phyloP scores from a whole-genome alignment of 2,797 vertebrate species.

The Melanotaenia trifasciata region DNA sequence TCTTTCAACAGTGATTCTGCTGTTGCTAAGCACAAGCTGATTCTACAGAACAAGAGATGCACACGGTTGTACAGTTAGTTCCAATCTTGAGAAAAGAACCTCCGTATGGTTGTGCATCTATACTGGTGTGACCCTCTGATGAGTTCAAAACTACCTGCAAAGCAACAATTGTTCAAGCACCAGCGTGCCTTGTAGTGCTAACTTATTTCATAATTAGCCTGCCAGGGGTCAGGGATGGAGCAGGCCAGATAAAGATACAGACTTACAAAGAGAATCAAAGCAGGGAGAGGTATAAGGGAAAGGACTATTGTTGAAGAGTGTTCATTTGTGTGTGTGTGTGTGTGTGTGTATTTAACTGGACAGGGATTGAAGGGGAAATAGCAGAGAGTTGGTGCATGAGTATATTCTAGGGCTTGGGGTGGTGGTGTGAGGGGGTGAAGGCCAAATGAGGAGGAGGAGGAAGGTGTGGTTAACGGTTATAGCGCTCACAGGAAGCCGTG shows the following conservation, averaged over 20 bases:
- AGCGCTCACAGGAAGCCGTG: slow-evolving; percentile 77
- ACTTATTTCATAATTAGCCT: slow-evolving; percentile 49
- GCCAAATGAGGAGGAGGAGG: slow-evolving; percentile 62
- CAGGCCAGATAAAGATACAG: slow-evolving; percentile 14
- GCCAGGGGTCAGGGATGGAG: slow-evolving; percentile 25
- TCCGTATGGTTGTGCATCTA: not conserved
- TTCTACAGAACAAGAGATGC: slow-evolving; percentile 18
- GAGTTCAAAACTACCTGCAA: slow-evolving; percentile 20
- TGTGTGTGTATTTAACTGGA: slow-evolving; percentile 28
- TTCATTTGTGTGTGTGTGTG: slow-evolving; percentile 20
- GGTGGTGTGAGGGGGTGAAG: slow-evolving; percentile 49
- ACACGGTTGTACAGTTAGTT: not conserved
- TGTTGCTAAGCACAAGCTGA: slow-evolving; percentile 47
- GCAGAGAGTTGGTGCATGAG: slow-evolving; percentile 35
- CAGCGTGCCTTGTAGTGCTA: slow-evolving; percentile 18
- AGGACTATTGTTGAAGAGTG: slow-evolving; percentile 52
- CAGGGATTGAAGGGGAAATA: slow-evolving; percentile 42
- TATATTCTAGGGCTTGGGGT: slow-evolving; percentile 49
- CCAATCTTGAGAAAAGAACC: too few species aligned
- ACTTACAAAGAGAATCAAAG: slow-evolving; percentile 23
- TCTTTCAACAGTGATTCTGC: slow-evolving; percentile 37
- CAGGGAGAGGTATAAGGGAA: slow-evolving; percentile 39
- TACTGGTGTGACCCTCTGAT: not conserved
- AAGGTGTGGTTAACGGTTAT: slow-evolving; percentile 82
- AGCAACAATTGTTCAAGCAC: slow-evolving; percentile 13